Percentiles rank a stretch among this genome's conserved stretches.
These are phyloP conservation scores for Taphrorychus bicolor DNA, from an alignment of 2,888 invertebrate species.

Conservation along the genomic window DNA sequence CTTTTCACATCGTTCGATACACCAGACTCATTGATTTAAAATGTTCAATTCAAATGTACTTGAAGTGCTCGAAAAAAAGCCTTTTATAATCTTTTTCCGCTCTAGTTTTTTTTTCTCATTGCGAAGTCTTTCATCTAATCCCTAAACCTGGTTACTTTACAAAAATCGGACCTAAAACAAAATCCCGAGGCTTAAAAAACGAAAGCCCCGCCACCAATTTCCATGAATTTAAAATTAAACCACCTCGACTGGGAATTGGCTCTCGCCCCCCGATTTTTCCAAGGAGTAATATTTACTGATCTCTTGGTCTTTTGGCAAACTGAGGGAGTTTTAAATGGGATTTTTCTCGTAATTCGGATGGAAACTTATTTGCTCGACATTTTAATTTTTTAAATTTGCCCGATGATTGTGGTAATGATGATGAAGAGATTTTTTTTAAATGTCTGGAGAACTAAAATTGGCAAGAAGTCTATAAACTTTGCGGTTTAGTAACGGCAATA, in stretches of 20 bases:
- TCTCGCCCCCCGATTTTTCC: slow-evolving; percentile 1
- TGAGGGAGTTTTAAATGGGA: slow-evolving; percentile 16
- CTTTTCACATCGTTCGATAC: too few species aligned
- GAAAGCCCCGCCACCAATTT: background rate
- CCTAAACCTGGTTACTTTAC: too few species aligned
- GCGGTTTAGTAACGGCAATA: background rate
- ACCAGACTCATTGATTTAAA: too few species aligned
- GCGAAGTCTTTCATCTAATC: too few species aligned
- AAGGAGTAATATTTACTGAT: slow-evolving; percentile 20
- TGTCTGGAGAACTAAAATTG: too few species aligned
- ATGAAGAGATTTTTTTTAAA: too few species aligned
- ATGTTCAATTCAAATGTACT: too few species aligned
- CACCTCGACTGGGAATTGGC: background rate
- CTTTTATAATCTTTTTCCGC: too few species aligned
- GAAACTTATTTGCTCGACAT: slow-evolving; percentile 6
- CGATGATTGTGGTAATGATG: too few species aligned
- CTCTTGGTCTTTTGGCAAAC: slow-evolving; percentile 27
- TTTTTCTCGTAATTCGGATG: background rate
- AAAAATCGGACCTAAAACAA: background rate
- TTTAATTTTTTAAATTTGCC: background rate
- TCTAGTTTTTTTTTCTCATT: too few species aligned
- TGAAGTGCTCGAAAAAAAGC: too few species aligned
- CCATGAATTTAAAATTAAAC: slow-evolving; percentile 8
- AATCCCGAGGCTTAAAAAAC: background rate
- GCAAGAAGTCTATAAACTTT: too few species aligned